Conservation (phyloP, 1,140 invertebrate genomes). For the Drosophila burlai region DNA sequence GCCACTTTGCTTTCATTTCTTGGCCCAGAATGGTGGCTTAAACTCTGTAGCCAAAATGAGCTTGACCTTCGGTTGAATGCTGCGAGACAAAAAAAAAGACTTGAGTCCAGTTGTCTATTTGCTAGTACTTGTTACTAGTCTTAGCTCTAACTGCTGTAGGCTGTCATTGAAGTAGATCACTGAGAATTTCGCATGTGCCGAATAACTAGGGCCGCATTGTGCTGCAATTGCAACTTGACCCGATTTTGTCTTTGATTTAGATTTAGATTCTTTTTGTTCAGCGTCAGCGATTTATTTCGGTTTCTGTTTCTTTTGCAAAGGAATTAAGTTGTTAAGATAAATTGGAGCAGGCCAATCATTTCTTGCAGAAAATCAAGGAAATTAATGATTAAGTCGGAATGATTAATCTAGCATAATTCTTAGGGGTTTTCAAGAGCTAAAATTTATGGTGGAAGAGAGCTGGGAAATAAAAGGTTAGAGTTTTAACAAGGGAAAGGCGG, state of each 20-base stretch:
- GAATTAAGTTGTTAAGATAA: constrained; percentile 78
- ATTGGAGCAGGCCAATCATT: constrained; percentile 64
- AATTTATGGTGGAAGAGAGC: neutral
- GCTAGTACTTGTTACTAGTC: constrained; percentile 19
- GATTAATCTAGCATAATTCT: constrained; percentile 80
- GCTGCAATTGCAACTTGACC: constrained; percentile 68
- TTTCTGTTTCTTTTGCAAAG: neutral
- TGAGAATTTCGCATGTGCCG: constrained; percentile 81
- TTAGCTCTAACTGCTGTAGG: constrained; percentile 6
- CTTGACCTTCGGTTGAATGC: constrained; percentile 68
- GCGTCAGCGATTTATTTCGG: constrained; percentile 52
- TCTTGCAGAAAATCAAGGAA: constrained; percentile 55
- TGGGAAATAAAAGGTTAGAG: neutral
- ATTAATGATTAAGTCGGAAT: constrained; percentile 65
- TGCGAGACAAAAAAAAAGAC: constrained; percentile 32
- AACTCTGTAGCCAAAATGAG: constrained; percentile 50
- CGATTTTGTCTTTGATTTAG: constrained; percentile 53
- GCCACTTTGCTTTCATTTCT: constrained; percentile 65
- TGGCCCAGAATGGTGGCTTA: constrained; percentile 51
- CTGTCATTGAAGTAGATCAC: constrained; percentile 73
- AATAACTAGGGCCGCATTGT: constrained; percentile 69
- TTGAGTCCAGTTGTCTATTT: constrained; percentile 20
- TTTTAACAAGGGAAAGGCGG: neutral
- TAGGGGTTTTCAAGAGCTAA: neutral
- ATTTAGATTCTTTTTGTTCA: constrained; percentile 36